Evolutionary conservation across 2,797 vertebrate genomes (phyloP).

Genomic region (Falco peregrinus): DNA sequence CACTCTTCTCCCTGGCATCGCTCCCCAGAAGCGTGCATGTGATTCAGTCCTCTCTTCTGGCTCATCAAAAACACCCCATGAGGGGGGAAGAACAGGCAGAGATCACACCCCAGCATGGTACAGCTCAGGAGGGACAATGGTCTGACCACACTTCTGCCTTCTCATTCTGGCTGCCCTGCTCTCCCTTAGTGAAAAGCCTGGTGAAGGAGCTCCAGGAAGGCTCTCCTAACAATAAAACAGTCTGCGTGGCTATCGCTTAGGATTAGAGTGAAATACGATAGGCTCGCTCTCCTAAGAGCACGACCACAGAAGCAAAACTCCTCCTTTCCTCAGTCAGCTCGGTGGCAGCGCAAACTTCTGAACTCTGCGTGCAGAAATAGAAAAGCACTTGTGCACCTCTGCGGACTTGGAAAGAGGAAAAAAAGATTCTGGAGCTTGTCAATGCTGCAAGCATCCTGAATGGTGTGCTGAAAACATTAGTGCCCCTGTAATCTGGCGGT

Average conservation of each 20-base stretch:
- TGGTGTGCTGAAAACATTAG: background rate
- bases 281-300: slow-evolving; percentile 71
- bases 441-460: background rate
- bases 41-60: slow-evolving; percentile 10
- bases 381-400: slow-evolving; percentile 13
- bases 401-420: background rate
- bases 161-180: background rate
- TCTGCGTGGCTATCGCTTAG: slow-evolving; percentile 76
- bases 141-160: background rate
- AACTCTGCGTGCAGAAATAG: slow-evolving; percentile 33
- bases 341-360: slow-evolving; percentile 70
- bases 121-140: background rate
- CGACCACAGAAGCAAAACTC: slow-evolving; percentile 75
- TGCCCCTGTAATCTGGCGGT: background rate
- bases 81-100: background rate
- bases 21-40: background rate
- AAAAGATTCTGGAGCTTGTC: background rate
- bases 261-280: slow-evolving; percentile 87
- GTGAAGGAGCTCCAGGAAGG: slow-evolving; percentile 54
- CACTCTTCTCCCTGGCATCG: slow-evolving; percentile 47
- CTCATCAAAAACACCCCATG: background rate
- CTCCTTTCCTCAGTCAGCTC: slow-evolving; percentile 68
- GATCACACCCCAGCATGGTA: background rate
- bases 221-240: slow-evolving; percentile 76
- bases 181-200: slow-evolving; percentile 9